Conservation (phyloP, 2,113 vertebrate species). For the Ornithorhynchus anatinus region DNA sequence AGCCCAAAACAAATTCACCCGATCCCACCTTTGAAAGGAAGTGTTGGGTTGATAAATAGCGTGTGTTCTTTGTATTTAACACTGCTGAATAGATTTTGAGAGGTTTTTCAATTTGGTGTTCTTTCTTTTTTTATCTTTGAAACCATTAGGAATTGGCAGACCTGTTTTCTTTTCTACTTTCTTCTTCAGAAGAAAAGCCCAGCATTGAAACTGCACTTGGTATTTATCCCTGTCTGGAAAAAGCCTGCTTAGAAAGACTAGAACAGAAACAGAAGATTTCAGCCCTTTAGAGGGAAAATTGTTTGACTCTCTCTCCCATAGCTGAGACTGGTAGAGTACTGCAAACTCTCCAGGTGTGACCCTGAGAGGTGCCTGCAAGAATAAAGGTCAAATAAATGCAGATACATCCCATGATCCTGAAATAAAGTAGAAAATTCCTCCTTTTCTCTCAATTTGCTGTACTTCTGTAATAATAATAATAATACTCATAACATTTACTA, state of each 20-base stretch:
- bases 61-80: slow-evolving; percentile 35
- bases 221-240: slow-evolving; percentile 2
- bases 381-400: no score
- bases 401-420: no score
- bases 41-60: slow-evolving; percentile 33
- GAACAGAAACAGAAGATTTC: neutral
- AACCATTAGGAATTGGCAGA: slow-evolving; percentile 37
- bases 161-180: slow-evolving; percentile 30
- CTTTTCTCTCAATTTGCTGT: no score
- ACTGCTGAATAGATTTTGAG: slow-evolving; percentile 23
- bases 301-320: no score
- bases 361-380: no score
- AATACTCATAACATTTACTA: no score
- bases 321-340: no score
- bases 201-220: neutral
- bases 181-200: slow-evolving; percentile 1
- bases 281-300: neutral
- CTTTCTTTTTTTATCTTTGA: neutral
- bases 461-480: no score
- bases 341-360: no score
- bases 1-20: neutral
- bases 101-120: no score
- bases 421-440: no score
- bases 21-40: neutral
- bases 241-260: neutral